Evolutionary conservation across 2,113 vertebrate species (phyloP).

Genomic region (Calidris pugnax): DNA sequence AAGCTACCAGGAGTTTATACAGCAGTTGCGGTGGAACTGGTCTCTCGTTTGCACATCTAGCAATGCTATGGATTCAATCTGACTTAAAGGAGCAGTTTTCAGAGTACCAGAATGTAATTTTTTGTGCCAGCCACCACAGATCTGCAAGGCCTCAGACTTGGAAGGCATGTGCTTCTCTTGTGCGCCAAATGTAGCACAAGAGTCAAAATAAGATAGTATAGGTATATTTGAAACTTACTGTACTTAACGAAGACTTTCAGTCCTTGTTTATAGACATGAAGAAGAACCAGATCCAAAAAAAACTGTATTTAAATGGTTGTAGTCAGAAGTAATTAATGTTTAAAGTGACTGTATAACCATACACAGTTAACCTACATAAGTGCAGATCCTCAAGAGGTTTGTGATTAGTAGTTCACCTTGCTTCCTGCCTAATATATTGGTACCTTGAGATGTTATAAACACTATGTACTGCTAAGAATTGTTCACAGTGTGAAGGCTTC

Average conservation of each 20-base stretch:
- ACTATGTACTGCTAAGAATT: not conserved
- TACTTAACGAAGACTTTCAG: not conserved
- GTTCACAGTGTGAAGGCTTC: not conserved
- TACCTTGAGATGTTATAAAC: conserved; percentile 18
- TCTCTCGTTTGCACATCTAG: not conserved
- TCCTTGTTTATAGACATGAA: not conserved
- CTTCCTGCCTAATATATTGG: conserved; percentile 1
- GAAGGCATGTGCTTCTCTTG: not conserved
- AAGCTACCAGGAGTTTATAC: not conserved
- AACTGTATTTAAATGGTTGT: not conserved
- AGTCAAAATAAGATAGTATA: not conserved
- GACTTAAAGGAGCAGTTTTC: not conserved
- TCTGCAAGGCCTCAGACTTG: not conserved
- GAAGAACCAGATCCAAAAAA: not conserved
- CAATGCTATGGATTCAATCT: not conserved
- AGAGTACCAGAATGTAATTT: not conserved
- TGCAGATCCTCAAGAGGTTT: conserved; percentile 31
- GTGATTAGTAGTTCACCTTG: conserved; percentile 46
- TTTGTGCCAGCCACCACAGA: not conserved
- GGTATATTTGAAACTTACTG: not conserved
- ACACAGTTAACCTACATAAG: conserved; percentile 57
- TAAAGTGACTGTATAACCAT: conserved; percentile 38
- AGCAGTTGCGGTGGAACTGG: not conserved
- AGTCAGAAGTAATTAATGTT: conserved; percentile 44
- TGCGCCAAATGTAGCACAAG: not conserved